Evolutionary conservation across 2,113 vertebrate species (phyloP), one percentile per base, ranked within the genome.

Genomic region (Oplegnathus fasciatus): DNA sequence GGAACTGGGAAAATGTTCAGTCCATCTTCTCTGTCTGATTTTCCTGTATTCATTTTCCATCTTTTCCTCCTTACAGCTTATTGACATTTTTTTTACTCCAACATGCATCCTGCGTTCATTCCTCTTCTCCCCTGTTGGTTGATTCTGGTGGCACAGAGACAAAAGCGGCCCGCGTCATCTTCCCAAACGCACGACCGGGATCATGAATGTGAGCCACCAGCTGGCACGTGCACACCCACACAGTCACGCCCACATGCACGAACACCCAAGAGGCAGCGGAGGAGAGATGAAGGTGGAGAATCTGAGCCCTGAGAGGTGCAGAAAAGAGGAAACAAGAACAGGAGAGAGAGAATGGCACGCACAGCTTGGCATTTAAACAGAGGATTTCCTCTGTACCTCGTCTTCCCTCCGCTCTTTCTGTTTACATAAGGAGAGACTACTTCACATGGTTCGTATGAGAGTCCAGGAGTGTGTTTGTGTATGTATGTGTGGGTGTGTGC

Each of bases 361-460:
- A 91, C 90, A 73, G 86, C 84, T 87, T 93, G 91, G 84, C 90
- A 91, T 94, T 94, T 90, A 93, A 94, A 90, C 90, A 93, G 93
- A 95, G 95, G 95, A 96, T 95, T 94, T 96, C 94, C 95, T 96
- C 89, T 92, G 90, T 83, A 86, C 80, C 89, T 91, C 85, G 69
- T 93, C 93, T 91, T 92, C 88, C 92, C 88, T 91, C 88, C 78
- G 71, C 81, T 88, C 62, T 52, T 70, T 88, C 86, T 95, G 93
- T 94, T 94, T 94, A 93, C 93, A 90, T 62, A 92, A 89, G 84
- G 84, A 89, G 75, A 64, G 58, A 90, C 88, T 62, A 72, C 74
- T 91, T 76, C 78, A 82, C 83, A 81, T 61, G 32, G 52, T 82
- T 80, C 46, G 1, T 71, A 61, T 60, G 60, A 79, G 84, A 44